Conservation (phyloP, 1,140 invertebrate genomes). For the Daktulosphaira vitifoliae region DNA sequence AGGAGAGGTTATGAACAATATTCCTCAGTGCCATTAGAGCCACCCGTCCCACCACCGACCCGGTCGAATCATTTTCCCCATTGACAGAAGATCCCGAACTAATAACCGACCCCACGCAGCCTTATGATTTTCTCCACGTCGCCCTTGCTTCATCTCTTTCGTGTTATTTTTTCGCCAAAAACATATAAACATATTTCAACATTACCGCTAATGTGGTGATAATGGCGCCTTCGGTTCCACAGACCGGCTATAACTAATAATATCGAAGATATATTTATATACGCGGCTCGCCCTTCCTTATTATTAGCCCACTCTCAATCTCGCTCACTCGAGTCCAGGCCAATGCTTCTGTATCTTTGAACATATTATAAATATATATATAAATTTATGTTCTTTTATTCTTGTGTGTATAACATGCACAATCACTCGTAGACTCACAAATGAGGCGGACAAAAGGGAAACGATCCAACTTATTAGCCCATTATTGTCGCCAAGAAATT, state of each 20-base stretch:
- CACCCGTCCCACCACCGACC: background rate
- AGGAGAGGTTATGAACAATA: constrained; percentile 23
- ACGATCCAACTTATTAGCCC: constrained; percentile 33
- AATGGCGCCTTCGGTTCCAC: constrained; percentile 30
- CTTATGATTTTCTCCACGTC: constrained; percentile 23
- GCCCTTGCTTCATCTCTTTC: background rate
- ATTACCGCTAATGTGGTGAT: constrained; percentile 33
- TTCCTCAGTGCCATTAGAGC: constrained; percentile 26
- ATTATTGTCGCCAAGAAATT: constrained; percentile 28
- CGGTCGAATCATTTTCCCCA: constrained; percentile 32
- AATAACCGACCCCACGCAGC: constrained; percentile 29
- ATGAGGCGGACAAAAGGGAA: background rate
- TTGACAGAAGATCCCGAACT: constrained; percentile 33
- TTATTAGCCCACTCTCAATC: background rate
- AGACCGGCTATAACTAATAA: constrained; percentile 33
- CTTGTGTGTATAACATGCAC: too few species aligned
- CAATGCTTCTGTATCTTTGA: too few species aligned
- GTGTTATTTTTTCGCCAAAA: constrained; percentile 30
- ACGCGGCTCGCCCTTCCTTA: background rate
- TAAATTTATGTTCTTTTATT: background rate
- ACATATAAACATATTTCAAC: constrained; percentile 34
- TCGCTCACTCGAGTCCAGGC: background rate
- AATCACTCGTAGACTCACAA: too few species aligned
- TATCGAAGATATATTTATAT: constrained; percentile 33
- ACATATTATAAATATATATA: background rate